Percentiles rank a stretch among this genome's conserved stretches.
Evolutionary conservation across 1,140 invertebrate species (phyloP).

Genomic region (Diorhabda carinulata): DNA sequence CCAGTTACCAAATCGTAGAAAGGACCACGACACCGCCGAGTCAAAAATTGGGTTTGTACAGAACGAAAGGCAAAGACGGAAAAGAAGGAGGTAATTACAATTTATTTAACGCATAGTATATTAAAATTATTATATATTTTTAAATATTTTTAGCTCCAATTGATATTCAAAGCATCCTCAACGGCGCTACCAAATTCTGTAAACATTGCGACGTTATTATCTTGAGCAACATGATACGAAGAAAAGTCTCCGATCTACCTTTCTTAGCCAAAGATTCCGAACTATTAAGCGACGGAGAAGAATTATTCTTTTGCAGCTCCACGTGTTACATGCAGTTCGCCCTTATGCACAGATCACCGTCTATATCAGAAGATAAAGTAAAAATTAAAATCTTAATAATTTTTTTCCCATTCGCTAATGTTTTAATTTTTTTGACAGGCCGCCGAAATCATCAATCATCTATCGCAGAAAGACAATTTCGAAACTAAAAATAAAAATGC

Average conservation of each 20-base stretch:
- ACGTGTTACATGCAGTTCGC: constrained; percentile 82
- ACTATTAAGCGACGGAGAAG: constrained; percentile 57
- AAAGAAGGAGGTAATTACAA: constrained; percentile 64
- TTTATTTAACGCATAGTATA: constrained; percentile 3
- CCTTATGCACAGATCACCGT: constrained; percentile 58
- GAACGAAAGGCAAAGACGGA: constrained; percentile 77
- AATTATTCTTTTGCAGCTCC: constrained; percentile 79
- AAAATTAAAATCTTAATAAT: not conserved
- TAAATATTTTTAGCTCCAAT: constrained; percentile 57
- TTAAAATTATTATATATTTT: constrained; percentile 5
- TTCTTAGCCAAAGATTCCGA: constrained; percentile 65
- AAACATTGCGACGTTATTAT: constrained; percentile 88
- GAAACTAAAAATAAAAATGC: constrained; percentile 47
- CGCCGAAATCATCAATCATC: constrained; percentile 60
- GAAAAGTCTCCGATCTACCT: constrained; percentile 77
- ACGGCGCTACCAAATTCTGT: constrained; percentile 86
- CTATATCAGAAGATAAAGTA: constrained; percentile 54
- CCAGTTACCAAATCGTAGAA: constrained; percentile 81
- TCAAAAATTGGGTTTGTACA: constrained; percentile 75
- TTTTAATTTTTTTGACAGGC: constrained; percentile 46
- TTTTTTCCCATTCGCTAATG: too few species aligned
- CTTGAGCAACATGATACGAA: constrained; percentile 73
- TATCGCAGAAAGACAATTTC: constrained; percentile 52
- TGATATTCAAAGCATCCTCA: constrained; percentile 86
- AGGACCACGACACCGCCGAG: constrained; percentile 72